Percentiles rank a stretch among this genome's conserved stretches.
Conservation (phyloP, 2,888 invertebrate species). For the Nymphalis urticae region DNA sequence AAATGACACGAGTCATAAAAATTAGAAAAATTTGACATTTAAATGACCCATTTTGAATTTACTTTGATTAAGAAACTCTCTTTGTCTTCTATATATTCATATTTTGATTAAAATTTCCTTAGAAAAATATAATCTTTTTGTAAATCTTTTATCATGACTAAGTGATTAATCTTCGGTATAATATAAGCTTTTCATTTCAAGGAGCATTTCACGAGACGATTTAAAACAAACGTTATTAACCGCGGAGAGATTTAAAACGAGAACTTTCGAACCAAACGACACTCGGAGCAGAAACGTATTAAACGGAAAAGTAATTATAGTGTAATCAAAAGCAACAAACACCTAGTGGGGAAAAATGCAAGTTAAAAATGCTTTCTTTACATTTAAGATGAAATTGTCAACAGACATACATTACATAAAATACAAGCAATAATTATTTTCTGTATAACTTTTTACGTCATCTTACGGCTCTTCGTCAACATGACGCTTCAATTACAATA, state of each 20-base stretch:
- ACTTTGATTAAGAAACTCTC: no score
- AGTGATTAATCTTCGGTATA: slow-evolving; percentile 1
- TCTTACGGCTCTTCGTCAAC: no score
- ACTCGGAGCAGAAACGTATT: slow-evolving; percentile 39
- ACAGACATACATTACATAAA: background rate
- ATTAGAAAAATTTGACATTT: no score
- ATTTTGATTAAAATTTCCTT: background rate
- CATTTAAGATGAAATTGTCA: background rate
- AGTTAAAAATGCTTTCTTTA: slow-evolving; percentile 41
- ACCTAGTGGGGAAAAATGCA: slow-evolving; percentile 19
- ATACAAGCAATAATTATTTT: background rate
- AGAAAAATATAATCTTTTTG: background rate
- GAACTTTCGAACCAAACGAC: slow-evolving; percentile 24
- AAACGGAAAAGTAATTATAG: slow-evolving; percentile 45
- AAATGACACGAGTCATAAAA: no score
- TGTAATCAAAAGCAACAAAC: slow-evolving; percentile 41
- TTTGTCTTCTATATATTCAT: background rate
- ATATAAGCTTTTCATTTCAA: slow-evolving; percentile 3
- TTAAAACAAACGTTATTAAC: slow-evolving; percentile 23
- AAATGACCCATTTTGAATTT: no score
- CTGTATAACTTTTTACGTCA: background rate
- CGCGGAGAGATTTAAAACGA: slow-evolving; percentile 25
- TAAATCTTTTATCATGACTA: background rate
- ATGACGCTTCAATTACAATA: no score
- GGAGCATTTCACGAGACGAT: slow-evolving; percentile 19